A percentile compares a stretch with the other conserved stretches of the same genome.
Conservation (phyloP, 2,888 invertebrate genomes). For the Priocnemis perturbator region DNA sequence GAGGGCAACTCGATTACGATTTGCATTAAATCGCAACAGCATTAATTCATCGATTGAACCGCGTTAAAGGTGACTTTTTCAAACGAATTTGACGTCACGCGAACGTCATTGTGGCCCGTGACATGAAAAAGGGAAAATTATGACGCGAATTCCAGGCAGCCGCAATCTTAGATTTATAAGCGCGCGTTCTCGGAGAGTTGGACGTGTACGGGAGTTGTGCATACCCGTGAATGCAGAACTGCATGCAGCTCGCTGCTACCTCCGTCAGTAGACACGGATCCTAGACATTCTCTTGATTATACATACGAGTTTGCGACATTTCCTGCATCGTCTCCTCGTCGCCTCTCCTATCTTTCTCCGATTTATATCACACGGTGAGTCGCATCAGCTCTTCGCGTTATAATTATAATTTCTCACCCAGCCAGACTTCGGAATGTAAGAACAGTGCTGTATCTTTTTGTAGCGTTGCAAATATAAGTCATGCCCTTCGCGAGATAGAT, state of each 20-base stretch:
- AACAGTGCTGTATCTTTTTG: too few species aligned
- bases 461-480: too few species aligned
- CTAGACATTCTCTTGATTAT: conserved; percentile 58
- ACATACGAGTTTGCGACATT: conserved; percentile 34
- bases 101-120: too few species aligned
- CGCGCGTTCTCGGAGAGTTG: conserved; percentile 6
- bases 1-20: too few species aligned
- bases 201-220: too few species aligned
- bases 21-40: too few species aligned
- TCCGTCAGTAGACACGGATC: conserved; percentile 37
- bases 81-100: too few species aligned
- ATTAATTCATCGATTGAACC: too few species aligned
- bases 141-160: conserved; percentile 49
- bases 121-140: conserved; percentile 42
- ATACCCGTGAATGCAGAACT: too few species aligned
- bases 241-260: conserved; percentile 29
- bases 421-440: neutral
- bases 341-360: conserved; percentile 31
- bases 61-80: too few species aligned
- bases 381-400: neutral
- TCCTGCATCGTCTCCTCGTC: conserved; percentile 27
- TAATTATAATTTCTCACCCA: neutral
- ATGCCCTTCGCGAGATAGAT: too few species aligned
- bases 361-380: conserved; percentile 13
- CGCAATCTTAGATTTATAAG: conserved; percentile 39